A percentile compares a stretch with the other conserved stretches of the same genome.
phyloP scores from a whole-genome alignment of 30 jellyfish, hydroid and myxozoan species.

The Cassiopea andromeda region DNA sequence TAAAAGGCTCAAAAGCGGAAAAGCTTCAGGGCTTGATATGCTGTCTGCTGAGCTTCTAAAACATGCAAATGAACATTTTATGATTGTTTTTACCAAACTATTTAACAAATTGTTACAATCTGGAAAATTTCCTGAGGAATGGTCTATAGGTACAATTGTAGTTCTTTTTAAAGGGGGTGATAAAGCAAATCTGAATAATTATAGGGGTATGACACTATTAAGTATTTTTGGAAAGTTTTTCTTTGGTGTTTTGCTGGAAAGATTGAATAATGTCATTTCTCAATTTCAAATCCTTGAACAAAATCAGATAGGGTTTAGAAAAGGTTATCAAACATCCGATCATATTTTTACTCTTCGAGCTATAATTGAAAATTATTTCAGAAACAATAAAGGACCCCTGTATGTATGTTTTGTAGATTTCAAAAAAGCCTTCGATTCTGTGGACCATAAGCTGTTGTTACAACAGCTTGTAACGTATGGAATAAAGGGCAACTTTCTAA shows the following conservation, averaged over 20 bases:
- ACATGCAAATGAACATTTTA: neutral
- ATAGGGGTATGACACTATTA: constrained; percentile 38
- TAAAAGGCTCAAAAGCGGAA: constrained; percentile 31
- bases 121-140: constrained; percentile 55
- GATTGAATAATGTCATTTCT: constrained; percentile 28
- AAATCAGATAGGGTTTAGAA: constrained; percentile 51
- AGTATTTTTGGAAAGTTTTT: constrained; percentile 38
- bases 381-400: constrained; percentile 48
- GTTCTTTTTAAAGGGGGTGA: constrained; percentile 37
- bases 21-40: constrained; percentile 34
- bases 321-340: constrained; percentile 47
- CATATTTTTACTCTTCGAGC: constrained; percentile 43
- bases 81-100: constrained; percentile 5
- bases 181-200: constrained; percentile 19
- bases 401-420: constrained; percentile 31
- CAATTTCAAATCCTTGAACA: constrained; percentile 25
- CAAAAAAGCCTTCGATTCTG: constrained; percentile 43
- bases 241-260: constrained; percentile 34
- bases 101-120: constrained; percentile 30
- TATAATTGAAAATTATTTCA: constrained; percentile 31
- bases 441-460: constrained; percentile 44
- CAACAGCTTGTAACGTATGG: constrained; percentile 35
- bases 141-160: constrained; percentile 47
- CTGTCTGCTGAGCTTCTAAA: constrained; percentile 16
- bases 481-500: constrained; percentile 47